phyloP scores from a whole-genome alignment of 92 coral and sea anemone genomes.

The Zoanthus sociatus region DNA sequence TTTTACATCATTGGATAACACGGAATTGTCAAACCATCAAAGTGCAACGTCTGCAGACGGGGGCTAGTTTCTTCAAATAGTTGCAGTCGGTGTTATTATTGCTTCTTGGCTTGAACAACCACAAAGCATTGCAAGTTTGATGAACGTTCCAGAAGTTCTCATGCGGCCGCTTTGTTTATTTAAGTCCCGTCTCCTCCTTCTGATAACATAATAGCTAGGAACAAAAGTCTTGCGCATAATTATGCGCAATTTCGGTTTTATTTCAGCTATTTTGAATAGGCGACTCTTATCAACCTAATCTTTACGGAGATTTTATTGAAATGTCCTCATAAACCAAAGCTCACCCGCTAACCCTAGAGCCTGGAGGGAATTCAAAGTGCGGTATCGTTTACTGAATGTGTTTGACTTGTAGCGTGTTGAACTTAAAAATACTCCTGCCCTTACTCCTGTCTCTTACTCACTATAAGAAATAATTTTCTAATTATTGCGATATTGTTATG shows the following conservation, averaged over 20 bases:
- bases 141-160: slow-evolving; percentile 4
- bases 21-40: no score
- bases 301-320: slow-evolving; percentile 3
- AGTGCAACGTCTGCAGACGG: no score
- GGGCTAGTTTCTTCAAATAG: no score
- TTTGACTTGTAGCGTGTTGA: slow-evolving; percentile 26
- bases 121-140: neutral
- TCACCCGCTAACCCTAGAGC: neutral
- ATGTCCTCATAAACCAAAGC: neutral
- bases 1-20: no score
- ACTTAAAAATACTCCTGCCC: neutral
- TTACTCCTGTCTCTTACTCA: neutral
- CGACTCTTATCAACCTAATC: slow-evolving; percentile 13
- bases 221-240: neutral
- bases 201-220: neutral
- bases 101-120: neutral
- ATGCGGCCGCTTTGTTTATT: slow-evolving; percentile 25
- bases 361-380: slow-evolving; percentile 10
- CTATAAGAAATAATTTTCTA: neutral
- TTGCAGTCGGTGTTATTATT: neutral
- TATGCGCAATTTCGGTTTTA: slow-evolving; percentile 14
- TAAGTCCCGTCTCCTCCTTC: neutral
- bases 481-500: neutral
- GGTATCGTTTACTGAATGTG: slow-evolving; percentile 10
- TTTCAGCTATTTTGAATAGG: slow-evolving; percentile 26